These are phyloP conservation scores for Chirona hameri DNA, from an alignment of 2,888 invertebrate genomes.

Conservation along the genomic window DNA sequence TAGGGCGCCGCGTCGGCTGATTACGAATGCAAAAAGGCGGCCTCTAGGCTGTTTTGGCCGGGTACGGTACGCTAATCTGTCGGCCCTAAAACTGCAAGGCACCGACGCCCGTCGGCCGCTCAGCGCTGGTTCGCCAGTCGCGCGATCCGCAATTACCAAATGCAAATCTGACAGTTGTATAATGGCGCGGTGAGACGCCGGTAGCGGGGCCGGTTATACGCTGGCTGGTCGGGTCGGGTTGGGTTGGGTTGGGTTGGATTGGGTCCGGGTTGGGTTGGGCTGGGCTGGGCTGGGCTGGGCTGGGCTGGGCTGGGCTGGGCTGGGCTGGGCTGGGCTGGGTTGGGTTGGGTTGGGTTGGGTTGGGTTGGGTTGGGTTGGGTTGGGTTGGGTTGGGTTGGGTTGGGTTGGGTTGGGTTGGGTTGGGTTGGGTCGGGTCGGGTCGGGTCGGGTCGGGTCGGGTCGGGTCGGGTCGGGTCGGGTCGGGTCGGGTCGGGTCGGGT, in stretches of 20 bases:
- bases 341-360: too few relatives aligned
- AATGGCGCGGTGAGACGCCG: neutral
- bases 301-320: too few relatives aligned
- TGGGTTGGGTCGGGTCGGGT: neutral
- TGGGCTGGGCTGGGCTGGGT: neutral
- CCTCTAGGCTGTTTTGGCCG: slow-evolving; percentile 3
- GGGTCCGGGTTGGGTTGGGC: neutral
- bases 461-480: neutral
- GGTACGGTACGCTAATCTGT: neutral
- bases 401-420: too few relatives aligned
- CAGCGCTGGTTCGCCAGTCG: too few relatives aligned
- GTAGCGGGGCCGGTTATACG: slow-evolving; percentile 1
- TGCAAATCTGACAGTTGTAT: slow-evolving; percentile 23
- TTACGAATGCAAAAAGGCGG: slow-evolving; percentile 24
- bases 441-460: too few relatives aligned
- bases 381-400: too few relatives aligned
- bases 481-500: neutral
- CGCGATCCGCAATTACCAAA: slow-evolving; percentile 2
- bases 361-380: neutral
- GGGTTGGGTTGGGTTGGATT: neutral
- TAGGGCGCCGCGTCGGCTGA: neutral
- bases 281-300: too few relatives aligned
- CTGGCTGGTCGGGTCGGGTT: neutral
- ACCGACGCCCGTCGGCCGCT: neutral
- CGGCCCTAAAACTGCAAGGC: slow-evolving; percentile 23